These are phyloP conservation scores for Vollenhovia emeryi DNA, from an alignment of 1,140 invertebrate species.

Conservation along the genomic window DNA sequence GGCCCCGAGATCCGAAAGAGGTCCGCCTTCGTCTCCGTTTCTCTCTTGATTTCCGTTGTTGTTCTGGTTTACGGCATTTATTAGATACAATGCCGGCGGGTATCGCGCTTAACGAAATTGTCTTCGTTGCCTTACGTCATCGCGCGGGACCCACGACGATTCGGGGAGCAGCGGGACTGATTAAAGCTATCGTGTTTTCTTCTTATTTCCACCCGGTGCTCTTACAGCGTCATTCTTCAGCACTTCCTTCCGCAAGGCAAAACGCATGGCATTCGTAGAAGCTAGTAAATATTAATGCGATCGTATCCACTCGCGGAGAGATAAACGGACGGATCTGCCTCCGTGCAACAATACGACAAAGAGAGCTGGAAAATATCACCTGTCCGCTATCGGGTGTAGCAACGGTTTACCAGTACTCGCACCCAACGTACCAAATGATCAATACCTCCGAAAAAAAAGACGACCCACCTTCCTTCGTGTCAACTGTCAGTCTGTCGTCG, in stretches of 20 bases:
- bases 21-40: conserved; percentile 30
- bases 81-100: neutral
- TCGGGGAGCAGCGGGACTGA: neutral
- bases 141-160: neutral
- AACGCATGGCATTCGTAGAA: neutral
- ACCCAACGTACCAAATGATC: conserved; percentile 23
- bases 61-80: conserved; percentile 11
- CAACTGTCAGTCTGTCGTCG: conserved; percentile 25
- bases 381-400: neutral
- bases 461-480: conserved; percentile 15
- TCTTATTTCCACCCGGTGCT: neutral
- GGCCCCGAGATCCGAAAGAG: conserved; percentile 9
- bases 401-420: neutral
- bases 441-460: conserved; percentile 11
- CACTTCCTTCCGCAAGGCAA: neutral
- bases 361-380: conserved; percentile 11
- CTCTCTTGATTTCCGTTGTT: conserved; percentile 32
- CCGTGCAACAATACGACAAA: neutral
- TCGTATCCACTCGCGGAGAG: neutral
- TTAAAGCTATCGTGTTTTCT: conserved; percentile 12
- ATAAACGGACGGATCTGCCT: neutral
- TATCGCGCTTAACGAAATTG: neutral
- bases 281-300: neutral
- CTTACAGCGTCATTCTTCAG: neutral
- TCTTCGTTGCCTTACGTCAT: neutral